Conservation (phyloP, 1,140 invertebrate species). For the Cataglyphis hispanica region DNA sequence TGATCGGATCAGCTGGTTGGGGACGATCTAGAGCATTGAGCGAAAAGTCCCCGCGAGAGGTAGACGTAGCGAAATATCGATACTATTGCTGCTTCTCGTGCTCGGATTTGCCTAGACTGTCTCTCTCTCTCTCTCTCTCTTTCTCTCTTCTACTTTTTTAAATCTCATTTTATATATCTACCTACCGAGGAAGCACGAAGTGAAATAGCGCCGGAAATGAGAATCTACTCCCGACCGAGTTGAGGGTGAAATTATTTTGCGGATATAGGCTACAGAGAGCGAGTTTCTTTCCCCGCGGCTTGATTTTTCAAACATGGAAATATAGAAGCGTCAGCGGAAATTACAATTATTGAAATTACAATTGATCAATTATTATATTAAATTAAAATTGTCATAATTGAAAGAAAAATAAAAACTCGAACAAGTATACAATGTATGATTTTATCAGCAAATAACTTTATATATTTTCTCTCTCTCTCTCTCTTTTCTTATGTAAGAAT, state of each 20-base stretch:
- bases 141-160: constrained; percentile 57
- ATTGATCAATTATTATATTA: constrained; percentile 21
- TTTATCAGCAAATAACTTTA: neutral
- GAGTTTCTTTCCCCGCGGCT: constrained; percentile 20
- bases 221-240: constrained; percentile 58
- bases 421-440: neutral
- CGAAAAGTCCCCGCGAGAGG: neutral
- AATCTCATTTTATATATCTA: constrained; percentile 65
- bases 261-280: constrained; percentile 56
- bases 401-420: neutral
- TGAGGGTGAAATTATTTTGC: constrained; percentile 62
- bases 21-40: constrained; percentile 22
- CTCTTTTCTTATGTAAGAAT: too few species aligned
- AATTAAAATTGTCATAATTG: neutral
- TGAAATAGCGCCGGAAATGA: constrained; percentile 69
- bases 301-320: constrained; percentile 46
- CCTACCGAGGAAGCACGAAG: constrained; percentile 53
- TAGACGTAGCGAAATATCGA: constrained; percentile 75
- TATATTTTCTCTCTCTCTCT: too few species aligned
- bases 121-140: too few species aligned
- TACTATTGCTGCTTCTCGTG: constrained; percentile 56
- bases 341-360: constrained; percentile 27
- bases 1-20: constrained; percentile 34
- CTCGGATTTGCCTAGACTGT: constrained; percentile 10
- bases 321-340: constrained; percentile 1